Evolutionary conservation across 2,113 vertebrate species (phyloP), one percentile per base, ranked within the genome.

Genomic region (Sardina pilchardus): DNA sequence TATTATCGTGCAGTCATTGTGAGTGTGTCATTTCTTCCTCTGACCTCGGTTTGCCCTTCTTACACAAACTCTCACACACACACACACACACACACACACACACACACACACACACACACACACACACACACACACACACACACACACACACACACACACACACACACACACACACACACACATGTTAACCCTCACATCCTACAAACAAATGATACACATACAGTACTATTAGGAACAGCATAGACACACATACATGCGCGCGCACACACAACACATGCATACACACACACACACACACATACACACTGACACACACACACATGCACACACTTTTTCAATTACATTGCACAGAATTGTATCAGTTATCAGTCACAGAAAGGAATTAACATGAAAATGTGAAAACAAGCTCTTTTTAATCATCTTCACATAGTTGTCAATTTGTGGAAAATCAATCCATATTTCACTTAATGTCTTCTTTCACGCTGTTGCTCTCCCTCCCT

Each of bases 391-490:
- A 85, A 86, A 88, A 88, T 83, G 88, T 89, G 48, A 67, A 80
- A 84, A 85, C 36, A 89, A 34, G 26, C 71, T 39, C 71, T 90
- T 89, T 89, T 56, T 80, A 86, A 90, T 91, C 91, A 86, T 86
- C 89, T 91, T 86, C 91, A 86, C 71, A 17, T 78, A 78, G 30
- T 34, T 71, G 71, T 78, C 71, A 78, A 34, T 34, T 78, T 34
- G 26, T 34, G 12, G 63, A 10, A 71, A 71, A 71, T 71, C 63
- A 26, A 34, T 34, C 26, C 26, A 34, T 71, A 71, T 71, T 71
- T 30, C 53, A 24, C 53, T 59, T 21, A 59, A 59, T 59, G 53
- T 59, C 53, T 59, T 59, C 21, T 21, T 59, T 19, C 21, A 59
- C 21, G 4, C 53, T 59, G 0, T 24, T 24, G 4, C 53, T 24